phyloP scores from a whole-genome alignment of 2,888 invertebrate species.

The Incurvaria masculella region DNA sequence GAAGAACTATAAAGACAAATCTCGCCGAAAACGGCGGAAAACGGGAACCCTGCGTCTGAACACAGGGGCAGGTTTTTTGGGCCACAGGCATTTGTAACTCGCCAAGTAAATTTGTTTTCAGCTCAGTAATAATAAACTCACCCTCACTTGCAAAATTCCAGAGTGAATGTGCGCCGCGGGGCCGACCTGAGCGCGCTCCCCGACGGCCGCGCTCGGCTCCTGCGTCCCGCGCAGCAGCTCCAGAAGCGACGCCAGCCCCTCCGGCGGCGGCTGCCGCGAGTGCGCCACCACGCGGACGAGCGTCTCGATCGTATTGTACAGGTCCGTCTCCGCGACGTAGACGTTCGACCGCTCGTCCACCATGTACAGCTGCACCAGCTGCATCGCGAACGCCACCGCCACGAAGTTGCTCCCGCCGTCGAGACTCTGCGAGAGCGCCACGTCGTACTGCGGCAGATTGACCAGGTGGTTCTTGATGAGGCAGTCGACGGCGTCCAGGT shows the following conservation, averaged over 20 bases:
- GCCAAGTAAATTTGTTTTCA: not conserved
- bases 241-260: slow-evolving; percentile 77
- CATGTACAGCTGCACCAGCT: slow-evolving; percentile 82
- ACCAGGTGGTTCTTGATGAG: slow-evolving; percentile 81
- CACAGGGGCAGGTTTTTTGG: too few species aligned
- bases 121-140: slow-evolving; percentile 36
- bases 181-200: slow-evolving; percentile 75
- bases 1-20: too few species aligned
- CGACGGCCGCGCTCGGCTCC: slow-evolving; percentile 66
- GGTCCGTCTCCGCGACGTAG: slow-evolving; percentile 77
- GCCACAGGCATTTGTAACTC: not conserved
- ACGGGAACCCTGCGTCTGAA: too few species aligned
- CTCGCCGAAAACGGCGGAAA: too few species aligned
- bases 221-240: slow-evolving; percentile 76
- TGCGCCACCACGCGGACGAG: slow-evolving; percentile 74
- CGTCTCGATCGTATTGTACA: slow-evolving; percentile 84
- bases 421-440: slow-evolving; percentile 79
- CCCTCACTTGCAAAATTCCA: slow-evolving; percentile 81
- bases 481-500: slow-evolving; percentile 88
- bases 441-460: slow-evolving; percentile 80
- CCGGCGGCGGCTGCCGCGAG: slow-evolving; percentile 73
- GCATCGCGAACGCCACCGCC: slow-evolving; percentile 88
- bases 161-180: slow-evolving; percentile 90
- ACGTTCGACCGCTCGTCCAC: slow-evolving; percentile 78
- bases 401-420: slow-evolving; percentile 79